Evolutionary conservation across 2,888 invertebrate genomes (phyloP).

Genomic region (Caenorhabditis sp.): DNA sequence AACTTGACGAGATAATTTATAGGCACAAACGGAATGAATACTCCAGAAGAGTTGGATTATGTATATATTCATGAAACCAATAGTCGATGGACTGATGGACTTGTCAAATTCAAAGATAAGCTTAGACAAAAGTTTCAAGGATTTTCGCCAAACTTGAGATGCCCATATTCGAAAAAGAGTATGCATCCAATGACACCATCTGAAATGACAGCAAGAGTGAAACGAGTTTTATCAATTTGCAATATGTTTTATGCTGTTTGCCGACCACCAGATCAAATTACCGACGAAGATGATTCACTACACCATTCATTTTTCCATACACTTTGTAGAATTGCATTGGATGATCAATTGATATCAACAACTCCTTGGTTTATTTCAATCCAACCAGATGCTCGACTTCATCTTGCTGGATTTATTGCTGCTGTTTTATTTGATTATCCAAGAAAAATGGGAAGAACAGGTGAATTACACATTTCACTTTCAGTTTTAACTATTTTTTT

Average conservation of each 20-base stretch:
- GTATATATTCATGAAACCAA: conserved; percentile 20
- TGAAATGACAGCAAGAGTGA: conserved; percentile 7
- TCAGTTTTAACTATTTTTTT: too few species aligned
- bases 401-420: neutral
- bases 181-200: neutral
- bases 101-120: conserved; percentile 23
- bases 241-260: neutral
- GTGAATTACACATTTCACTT: too few species aligned
- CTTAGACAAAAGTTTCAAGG: neutral
- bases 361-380: conserved; percentile 4
- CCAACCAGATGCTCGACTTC: neutral
- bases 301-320: neutral
- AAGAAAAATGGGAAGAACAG: neutral
- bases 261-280: neutral
- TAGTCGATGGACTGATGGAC: neutral
- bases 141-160: neutral
- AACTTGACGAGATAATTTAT: too few species aligned
- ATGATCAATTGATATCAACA: neutral
- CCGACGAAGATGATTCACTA: neutral
- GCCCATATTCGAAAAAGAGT: neutral
- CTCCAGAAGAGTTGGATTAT: conserved; percentile 18
- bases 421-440: conserved; percentile 4
- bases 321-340: neutral
- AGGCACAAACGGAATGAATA: conserved; percentile 7
- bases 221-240: neutral